Evolutionary conservation across 2,888 invertebrate genomes (phyloP).

Genomic region (Ophioninae sp.): DNA sequence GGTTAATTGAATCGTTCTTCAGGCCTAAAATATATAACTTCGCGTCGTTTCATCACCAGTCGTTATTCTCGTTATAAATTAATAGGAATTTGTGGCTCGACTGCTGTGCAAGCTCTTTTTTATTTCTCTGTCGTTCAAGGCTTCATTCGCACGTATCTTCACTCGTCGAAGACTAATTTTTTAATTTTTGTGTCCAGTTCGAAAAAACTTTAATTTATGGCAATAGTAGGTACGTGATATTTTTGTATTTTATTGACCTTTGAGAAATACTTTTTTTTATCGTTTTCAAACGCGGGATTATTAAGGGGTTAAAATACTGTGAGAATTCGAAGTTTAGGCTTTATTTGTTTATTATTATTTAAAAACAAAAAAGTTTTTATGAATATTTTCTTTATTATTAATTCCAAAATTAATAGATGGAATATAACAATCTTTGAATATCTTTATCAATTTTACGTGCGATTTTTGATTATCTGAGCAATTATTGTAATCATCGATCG

Average conservation of each 20-base stretch:
- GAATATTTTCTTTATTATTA: not conserved
- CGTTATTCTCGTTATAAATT: not conserved
- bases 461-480: no score
- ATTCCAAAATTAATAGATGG: no score
- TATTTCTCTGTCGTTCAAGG: not conserved
- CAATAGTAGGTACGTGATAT: not conserved
- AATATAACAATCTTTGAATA: no score
- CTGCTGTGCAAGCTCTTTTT: not conserved
- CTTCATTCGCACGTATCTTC: not conserved
- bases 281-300: not conserved
- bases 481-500: no score
- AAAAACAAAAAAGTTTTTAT: not conserved
- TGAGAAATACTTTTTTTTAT: not conserved
- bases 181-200: not conserved
- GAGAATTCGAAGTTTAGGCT: no score
- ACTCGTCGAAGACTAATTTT: not conserved
- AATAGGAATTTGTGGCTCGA: not conserved
- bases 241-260: not conserved
- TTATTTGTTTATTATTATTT: no score
- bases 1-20: constrained; percentile 37
- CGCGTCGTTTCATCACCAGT: not conserved
- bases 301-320: no score
- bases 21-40: not conserved
- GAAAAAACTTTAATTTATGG: not conserved
- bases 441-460: no score